Evolutionary conservation across 64 coral and sea anemone genomes (phyloP).

Genomic region (Montipora foliosa): DNA sequence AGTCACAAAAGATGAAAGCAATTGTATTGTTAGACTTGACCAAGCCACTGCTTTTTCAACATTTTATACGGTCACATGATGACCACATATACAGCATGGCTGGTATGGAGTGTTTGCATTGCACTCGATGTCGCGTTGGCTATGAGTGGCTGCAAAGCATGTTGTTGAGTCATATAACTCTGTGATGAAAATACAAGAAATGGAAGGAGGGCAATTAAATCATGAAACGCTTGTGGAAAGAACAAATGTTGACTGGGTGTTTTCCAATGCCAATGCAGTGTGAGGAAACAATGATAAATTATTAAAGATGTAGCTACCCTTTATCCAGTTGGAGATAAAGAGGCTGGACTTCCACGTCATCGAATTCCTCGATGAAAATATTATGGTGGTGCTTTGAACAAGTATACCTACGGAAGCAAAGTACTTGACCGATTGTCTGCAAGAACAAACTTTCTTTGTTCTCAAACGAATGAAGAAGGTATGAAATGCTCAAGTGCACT

Average conservation of each 20-base stretch:
- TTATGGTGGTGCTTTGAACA: neutral
- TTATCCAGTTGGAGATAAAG: too few species aligned
- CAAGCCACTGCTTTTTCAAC: conserved; percentile 32
- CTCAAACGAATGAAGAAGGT: neutral
- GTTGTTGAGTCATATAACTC: too few species aligned
- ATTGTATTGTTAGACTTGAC: conserved; percentile 24
- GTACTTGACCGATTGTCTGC: conserved; percentile 33
- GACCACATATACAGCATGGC: conserved; percentile 37
- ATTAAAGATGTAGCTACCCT: neutral
- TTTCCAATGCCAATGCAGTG: conserved; percentile 45
- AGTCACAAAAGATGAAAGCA: conserved; percentile 31
- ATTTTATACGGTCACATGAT: conserved; percentile 31
- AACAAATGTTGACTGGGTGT: conserved; percentile 50
- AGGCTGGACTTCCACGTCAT: too few species aligned
- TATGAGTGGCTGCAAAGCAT: neutral
- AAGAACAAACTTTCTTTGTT: conserved; percentile 45
- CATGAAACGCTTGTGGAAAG: neutral
- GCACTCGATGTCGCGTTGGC: neutral
- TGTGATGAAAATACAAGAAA: too few species aligned
- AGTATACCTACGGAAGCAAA: conserved; percentile 49
- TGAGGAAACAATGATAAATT: conserved; percentile 16
- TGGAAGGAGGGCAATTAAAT: too few species aligned
- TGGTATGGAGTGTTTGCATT: conserved; percentile 31
- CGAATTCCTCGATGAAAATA: neutral
- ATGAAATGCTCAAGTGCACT: neutral